Base-by-base conservation (phyloP, 2,888 invertebrate genomes). In the Brachypterus glaber region DNA sequence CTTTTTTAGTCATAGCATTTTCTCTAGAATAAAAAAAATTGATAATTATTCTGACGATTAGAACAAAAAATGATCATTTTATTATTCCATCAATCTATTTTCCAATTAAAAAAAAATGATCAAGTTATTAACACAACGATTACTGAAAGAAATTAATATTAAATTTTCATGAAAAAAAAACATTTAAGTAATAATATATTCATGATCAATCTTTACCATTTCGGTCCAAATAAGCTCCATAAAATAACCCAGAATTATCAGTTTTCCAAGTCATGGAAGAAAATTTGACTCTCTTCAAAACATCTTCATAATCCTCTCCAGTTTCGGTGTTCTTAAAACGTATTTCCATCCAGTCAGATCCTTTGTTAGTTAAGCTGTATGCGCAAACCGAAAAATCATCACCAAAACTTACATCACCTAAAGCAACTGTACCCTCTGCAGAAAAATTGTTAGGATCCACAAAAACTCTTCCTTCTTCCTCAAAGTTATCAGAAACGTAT, bases 181-280 rank as follows among this genome's bases (percentile, higher is more conserved):
- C n/a, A n/a, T n/a, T n/a, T n/a, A n/a, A n/a, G n/a, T n/a, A n/a
- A n/a, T n/a, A n/a, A 21, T 21, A 21, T 7, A 21, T 9, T 5
- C 21, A n/a, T n/a, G n/a, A n/a, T n/a, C n/a, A n/a, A n/a, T n/a
- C n/a, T n/a, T n/a, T n/a, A 21, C 21, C 21, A 9, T 21, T 21
- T 7, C 9, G 21, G 21, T 21, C 9, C 14, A 26, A 36, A 66
- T 72, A 70, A 63, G 80, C 80, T 30, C 80, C 81, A 61, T 93
- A 95, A 11, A 27, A 27, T 66, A 95, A 93, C 24, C 93, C 93
- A 55, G 79, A 76, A 62, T 90, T 80, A 61, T 93, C 91, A 57
- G 85, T 85, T 2, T 87, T 88, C 92, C 92, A 95, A 1, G 85
- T 73, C 62, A 92, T 75, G 8, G 77, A 72, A 1, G 88, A 82